Percentiles rank a stretch among this genome's conserved stretches.
Evolutionary conservation across 1,140 invertebrate species (phyloP).

Genomic region (Nephila pilipes): DNA sequence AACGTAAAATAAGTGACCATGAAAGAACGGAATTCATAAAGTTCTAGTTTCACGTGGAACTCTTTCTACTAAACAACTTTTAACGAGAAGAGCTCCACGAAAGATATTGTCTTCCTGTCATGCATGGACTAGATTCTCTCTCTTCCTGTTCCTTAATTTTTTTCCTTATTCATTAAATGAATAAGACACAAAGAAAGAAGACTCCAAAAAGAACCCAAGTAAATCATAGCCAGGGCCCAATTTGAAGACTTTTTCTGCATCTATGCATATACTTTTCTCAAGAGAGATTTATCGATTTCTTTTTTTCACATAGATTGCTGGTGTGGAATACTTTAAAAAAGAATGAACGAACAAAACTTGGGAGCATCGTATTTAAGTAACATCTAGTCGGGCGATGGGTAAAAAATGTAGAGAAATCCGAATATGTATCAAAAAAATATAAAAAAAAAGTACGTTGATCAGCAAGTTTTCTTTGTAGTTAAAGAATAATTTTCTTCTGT

Average conservation of each 20-base stretch:
- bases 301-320: neutral
- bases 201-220: neutral
- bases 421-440: neutral
- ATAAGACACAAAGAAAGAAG: conserved; percentile 25
- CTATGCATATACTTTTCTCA: conserved; percentile 50
- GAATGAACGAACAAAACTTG: neutral
- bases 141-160: neutral
- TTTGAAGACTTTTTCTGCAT: conserved; percentile 41
- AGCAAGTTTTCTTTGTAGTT: conserved; percentile 23
- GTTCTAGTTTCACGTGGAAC: conserved; percentile 9
- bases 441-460: neutral
- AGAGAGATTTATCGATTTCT: conserved; percentile 40
- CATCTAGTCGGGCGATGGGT: neutral
- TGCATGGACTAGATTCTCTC: neutral
- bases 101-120: conserved; percentile 39
- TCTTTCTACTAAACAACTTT: conserved; percentile 49
- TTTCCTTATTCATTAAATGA: conserved; percentile 20
- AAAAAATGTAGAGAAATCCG: conserved; percentile 7
- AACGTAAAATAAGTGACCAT: conserved; percentile 37
- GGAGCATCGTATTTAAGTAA: conserved; percentile 28
- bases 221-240: conserved; percentile 44
- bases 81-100: conserved; percentile 17
- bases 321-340: neutral
- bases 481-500: conserved; percentile 47
- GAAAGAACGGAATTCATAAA: conserved; percentile 36